Conservation (phyloP, 2,888 invertebrate species). For the Byasa hedistus region DNA sequence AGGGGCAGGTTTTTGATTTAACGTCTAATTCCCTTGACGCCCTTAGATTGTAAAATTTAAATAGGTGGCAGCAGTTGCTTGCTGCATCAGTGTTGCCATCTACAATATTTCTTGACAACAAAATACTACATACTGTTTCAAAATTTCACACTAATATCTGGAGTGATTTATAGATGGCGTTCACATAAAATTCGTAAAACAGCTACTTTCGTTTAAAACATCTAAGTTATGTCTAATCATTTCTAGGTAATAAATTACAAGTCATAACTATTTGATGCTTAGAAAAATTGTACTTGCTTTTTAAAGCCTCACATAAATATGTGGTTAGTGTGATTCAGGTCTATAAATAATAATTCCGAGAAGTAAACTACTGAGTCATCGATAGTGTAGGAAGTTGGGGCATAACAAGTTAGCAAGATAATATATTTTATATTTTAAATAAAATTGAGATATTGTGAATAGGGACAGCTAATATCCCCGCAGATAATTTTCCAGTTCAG, state of each 20-base stretch:
- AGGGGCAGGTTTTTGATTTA: conserved; percentile 11
- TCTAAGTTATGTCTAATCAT: background rate
- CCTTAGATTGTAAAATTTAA: conserved; percentile 24
- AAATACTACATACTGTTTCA: background rate
- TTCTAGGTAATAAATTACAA: too few relatives aligned
- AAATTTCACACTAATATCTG: background rate
- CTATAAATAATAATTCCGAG: background rate
- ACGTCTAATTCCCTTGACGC: background rate
- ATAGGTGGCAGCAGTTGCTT: conserved; percentile 37
- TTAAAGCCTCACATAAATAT: background rate
- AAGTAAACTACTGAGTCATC: background rate
- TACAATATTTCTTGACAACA: conserved; percentile 1
- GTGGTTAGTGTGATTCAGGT: background rate
- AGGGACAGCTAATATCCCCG: background rate
- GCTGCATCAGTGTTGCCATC: conserved; percentile 22
- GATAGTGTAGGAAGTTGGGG: background rate
- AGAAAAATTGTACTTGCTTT: background rate
- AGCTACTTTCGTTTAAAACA: background rate
- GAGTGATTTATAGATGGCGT: conserved; percentile 8
- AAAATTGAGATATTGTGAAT: background rate
- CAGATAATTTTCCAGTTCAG: background rate
- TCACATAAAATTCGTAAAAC: background rate
- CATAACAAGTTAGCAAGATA: background rate
- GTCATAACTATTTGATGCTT: too few relatives aligned
- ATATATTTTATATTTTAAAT: background rate